Base-by-base conservation (phyloP, 2,888 invertebrate genomes). In the Drosophila meridionalis region DNA sequence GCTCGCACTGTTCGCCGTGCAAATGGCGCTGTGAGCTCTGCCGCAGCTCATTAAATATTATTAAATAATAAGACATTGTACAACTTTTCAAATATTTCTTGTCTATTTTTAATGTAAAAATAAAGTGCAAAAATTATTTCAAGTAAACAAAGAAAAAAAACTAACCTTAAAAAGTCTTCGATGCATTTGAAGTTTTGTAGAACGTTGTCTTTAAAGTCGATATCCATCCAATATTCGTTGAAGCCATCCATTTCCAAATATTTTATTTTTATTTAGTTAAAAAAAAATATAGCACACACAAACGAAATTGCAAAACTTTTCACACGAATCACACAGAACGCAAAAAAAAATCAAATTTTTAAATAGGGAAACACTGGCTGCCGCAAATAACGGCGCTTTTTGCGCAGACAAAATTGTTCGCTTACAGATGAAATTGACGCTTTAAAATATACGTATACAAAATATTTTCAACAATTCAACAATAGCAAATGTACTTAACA, bases 1-100 rank as follows among this genome's bases (percentile, higher is more conserved):
- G 32, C 52, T 92, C 38, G 87, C 88, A 2, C 20, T 92, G 12
- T 82, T 91, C 12, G 82, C 85, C 40, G 61, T 90, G 45, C 89
- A 90, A 20, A 74, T 91, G 68, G 77, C 79, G 55, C 62, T 92
- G 62, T 92, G 70, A 92, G 64, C 1, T 1, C 1, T 1, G 9
- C 4, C 40, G 6, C n/a, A 34, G 38, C 42, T 62, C 50, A 45
- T 60, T 50, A 45, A 47, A 57, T 14, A 62, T 55, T 40, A 42
- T 45, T 50, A 43, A 43, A 47, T 28, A 45, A 75, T 53, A 38
- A 20, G 42, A 56, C 5, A 11, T 5, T 56, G 42, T 56, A 36
- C 40, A 48, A 56, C 43, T 32, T 72, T 40, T 8, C 2, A 40
- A 56, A 42, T 30, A 42, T 9, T 11, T 9, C 6, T 40, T n/a